Percentiles rank a stretch among this genome's conserved stretches.
phyloP scores from a whole-genome alignment of 2,888 invertebrate species.

The Eupithecia vulgata region DNA sequence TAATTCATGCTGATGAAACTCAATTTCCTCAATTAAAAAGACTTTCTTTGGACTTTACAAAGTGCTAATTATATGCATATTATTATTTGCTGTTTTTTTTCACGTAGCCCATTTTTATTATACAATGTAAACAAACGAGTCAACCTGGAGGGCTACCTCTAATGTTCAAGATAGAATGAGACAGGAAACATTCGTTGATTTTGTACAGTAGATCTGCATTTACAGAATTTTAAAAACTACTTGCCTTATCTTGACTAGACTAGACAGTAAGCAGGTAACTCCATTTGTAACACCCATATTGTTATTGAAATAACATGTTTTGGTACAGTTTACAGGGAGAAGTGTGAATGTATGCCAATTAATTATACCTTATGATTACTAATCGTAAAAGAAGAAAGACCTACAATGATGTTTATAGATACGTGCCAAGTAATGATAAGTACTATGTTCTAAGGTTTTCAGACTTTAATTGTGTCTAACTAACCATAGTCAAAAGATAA shows the following conservation, averaged over 20 bases:
- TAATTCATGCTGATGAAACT: background rate
- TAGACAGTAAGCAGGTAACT: too few species aligned
- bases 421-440: too few species aligned
- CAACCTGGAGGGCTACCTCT: too few species aligned
- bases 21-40: background rate
- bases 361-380: slow-evolving; percentile 39
- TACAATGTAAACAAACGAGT: background rate
- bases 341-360: slow-evolving; percentile 48
- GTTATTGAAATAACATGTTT: background rate
- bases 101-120: background rate
- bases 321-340: slow-evolving; percentile 41
- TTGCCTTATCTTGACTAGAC: too few species aligned
- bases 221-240: too few species aligned
- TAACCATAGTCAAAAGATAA: background rate
- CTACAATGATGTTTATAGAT: background rate
- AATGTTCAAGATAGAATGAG: too few species aligned
- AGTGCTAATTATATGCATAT: background rate
- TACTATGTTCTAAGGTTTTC: background rate
- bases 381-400: background rate
- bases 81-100: background rate
- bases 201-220: too few species aligned
- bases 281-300: too few species aligned
- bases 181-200: too few species aligned
- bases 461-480: background rate
- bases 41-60: background rate